phyloP scores from a whole-genome alignment of 2,113 vertebrate species.

The Copsychus sechellarum region DNA sequence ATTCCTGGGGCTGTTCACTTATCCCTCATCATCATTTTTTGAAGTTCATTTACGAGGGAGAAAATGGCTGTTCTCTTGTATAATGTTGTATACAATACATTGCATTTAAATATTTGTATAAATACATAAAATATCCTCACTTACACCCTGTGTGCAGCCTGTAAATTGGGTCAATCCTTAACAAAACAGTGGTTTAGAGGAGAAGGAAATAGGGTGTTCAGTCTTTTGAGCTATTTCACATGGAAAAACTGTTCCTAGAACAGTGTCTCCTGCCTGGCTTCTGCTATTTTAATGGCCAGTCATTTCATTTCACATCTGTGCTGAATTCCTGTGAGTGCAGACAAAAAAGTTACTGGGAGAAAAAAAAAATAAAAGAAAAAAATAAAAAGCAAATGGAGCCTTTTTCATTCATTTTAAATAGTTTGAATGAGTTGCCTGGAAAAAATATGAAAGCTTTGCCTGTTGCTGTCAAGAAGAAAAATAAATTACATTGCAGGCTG shows the following conservation, averaged over 20 bases:
- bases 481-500: neutral
- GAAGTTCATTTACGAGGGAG: neutral
- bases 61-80: neutral
- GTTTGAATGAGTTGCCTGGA: neutral
- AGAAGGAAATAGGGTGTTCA: neutral
- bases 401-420: constrained; percentile 8
- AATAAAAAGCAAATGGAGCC: neutral
- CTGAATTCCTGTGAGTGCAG: neutral
- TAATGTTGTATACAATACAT: neutral
- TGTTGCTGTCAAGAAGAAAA: neutral
- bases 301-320: neutral
- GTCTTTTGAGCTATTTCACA: neutral
- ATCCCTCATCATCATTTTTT: neutral
- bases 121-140: neutral
- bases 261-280: neutral
- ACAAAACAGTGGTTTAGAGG: neutral
- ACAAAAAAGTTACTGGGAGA: neutral
- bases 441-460: neutral
- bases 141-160: neutral
- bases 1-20: neutral
- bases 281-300: neutral
- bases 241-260: neutral
- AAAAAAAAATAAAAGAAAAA: neutral
- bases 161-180: neutral
- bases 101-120: neutral